These are phyloP conservation scores for Crepidodera aurea DNA, from an alignment of 2,888 invertebrate species.

Conservation along the genomic window DNA sequence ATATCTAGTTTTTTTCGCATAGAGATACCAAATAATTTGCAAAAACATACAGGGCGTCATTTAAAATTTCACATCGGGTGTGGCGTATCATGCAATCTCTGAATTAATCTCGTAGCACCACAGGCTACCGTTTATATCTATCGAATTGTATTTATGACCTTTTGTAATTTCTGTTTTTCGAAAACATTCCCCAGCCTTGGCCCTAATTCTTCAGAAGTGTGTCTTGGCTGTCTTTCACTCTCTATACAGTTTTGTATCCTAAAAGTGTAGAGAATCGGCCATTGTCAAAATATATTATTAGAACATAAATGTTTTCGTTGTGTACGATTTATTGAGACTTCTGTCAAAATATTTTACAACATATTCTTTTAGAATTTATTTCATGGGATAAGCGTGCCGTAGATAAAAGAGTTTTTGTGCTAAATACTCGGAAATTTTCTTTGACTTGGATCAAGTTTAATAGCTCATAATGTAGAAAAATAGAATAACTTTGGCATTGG, in stretches of 20 bases:
- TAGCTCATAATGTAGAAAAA: neutral
- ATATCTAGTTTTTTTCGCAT: no score
- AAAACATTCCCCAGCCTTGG: neutral
- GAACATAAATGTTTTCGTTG: conserved; percentile 30
- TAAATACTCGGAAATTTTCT: conserved; percentile 5
- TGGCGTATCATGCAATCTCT: no score
- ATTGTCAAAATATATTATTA: conserved; percentile 23
- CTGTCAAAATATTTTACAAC: conserved; percentile 35
- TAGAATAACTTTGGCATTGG: conserved; percentile 3
- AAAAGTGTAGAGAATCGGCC: conserved; percentile 27
- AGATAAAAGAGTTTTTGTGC: conserved; percentile 17
- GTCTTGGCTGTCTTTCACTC: neutral
- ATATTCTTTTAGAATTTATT: conserved; percentile 17
- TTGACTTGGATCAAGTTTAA: neutral
- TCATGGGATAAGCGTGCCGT: conserved; percentile 18
- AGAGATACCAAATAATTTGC: no score
- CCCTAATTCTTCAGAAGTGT: neutral
- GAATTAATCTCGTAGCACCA: neutral
- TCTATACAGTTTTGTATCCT: neutral
- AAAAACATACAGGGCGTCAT: no score
- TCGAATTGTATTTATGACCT: neutral
- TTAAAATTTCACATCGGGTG: no score
- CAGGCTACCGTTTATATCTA: neutral
- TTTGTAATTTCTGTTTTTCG: neutral
- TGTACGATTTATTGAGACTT: conserved; percentile 29